phyloP scores from a whole-genome alignment of 1,140 invertebrate species.

The Phthorimaea operculella region DNA sequence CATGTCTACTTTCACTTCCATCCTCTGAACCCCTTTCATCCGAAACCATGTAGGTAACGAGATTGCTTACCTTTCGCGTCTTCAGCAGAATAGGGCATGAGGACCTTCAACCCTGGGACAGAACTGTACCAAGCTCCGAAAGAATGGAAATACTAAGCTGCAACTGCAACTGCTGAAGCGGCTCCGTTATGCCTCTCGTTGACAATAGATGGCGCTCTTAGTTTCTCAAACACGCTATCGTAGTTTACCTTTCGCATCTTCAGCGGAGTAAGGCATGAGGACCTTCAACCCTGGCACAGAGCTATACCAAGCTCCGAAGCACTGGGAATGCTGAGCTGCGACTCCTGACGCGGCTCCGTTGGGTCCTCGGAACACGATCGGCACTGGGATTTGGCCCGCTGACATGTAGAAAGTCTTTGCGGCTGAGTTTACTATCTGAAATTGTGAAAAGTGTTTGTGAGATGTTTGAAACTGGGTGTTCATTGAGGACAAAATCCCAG shows the following conservation, averaged over 20 bases:
- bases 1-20: too few species aligned
- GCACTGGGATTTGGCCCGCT: conserved; percentile 91
- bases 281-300: conserved; percentile 98
- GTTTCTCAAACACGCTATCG: too few species aligned
- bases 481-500: too few species aligned
- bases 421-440: conserved; percentile 92
- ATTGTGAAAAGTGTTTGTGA: too few species aligned
- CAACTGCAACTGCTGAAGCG: conserved; percentile 96
- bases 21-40: too few species aligned
- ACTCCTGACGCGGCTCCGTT: conserved; percentile 98
- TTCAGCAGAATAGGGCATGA: conserved; percentile 93
- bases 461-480: too few species aligned
- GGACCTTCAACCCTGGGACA: conserved; percentile 95
- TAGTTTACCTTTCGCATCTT: conserved; percentile 84
- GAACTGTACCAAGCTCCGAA: conserved; percentile 98
- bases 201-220: too few species aligned
- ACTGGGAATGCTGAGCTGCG: conserved; percentile 98
- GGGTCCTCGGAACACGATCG: conserved; percentile 98
- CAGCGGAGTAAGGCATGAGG: conserved; percentile 89
- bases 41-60: too few species aligned
- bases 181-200: conserved; percentile 97
- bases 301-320: conserved; percentile 97
- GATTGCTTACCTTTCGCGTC: conserved; percentile 84
- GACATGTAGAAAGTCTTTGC: conserved; percentile 99
- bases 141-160: conserved; percentile 98